Conservation (phyloP, 2,797 vertebrate genomes). For the Anolis apletophallus region DNA sequence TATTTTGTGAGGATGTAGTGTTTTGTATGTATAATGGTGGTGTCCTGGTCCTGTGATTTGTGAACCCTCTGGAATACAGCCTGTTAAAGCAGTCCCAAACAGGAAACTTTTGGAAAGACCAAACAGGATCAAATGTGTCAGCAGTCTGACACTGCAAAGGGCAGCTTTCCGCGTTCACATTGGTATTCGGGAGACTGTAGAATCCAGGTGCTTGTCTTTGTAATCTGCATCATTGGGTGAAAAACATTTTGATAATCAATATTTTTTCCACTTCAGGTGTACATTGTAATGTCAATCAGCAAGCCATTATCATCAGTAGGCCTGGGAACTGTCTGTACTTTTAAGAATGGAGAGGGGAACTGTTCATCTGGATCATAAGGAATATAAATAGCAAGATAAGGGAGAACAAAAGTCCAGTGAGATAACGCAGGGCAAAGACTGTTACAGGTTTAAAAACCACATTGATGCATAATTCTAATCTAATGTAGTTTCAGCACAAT, state of each 20-base stretch:
- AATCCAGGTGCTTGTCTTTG: neutral
- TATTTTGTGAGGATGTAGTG: too few relatives aligned
- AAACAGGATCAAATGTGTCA: neutral
- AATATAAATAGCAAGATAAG: conserved; percentile 26
- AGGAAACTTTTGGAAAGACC: neutral
- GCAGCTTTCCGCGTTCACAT: neutral
- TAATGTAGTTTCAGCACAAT: neutral
- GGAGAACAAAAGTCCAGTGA: conserved; percentile 42
- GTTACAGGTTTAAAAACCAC: neutral
- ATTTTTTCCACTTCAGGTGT: neutral
- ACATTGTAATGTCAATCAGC: conserved; percentile 1
- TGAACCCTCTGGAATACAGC: neutral
- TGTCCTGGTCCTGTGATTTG: neutral
- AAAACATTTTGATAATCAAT: neutral
- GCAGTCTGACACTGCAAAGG: neutral
- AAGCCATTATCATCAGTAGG: conserved; percentile 7
- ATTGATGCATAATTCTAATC: conserved; percentile 18
- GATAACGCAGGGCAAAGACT: conserved; percentile 42
- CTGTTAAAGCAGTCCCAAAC: neutral
- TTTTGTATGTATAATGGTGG: neutral
- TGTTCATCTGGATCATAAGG: conserved; percentile 9
- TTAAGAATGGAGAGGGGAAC: neutral
- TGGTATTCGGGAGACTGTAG: neutral
- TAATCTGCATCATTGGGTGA: conserved; percentile 1
- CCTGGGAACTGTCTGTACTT: conserved; percentile 2